Conservation (phyloP, 2,888 invertebrate species). For the Rhamnusium bicolor region DNA sequence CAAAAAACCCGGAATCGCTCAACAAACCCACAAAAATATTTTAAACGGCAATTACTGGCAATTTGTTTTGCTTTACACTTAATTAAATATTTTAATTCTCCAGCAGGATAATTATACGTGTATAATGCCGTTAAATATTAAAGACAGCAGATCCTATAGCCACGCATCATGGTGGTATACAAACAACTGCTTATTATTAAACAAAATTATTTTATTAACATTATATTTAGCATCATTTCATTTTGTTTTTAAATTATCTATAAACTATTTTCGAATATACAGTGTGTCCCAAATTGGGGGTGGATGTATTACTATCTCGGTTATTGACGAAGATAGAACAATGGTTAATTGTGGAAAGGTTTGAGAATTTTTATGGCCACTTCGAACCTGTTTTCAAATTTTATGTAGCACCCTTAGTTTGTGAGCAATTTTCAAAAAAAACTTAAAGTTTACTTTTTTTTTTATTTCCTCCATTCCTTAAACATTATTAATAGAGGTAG, state of each 20-base stretch:
- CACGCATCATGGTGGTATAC: background rate
- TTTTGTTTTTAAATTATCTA: background rate
- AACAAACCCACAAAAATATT: conserved; percentile 50
- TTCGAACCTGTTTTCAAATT: too few species aligned
- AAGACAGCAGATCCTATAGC: background rate
- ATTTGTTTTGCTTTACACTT: conserved; percentile 60
- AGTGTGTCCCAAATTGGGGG: too few species aligned
- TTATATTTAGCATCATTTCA: background rate
- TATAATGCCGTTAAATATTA: conserved; percentile 16
- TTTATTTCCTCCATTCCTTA: too few species aligned
- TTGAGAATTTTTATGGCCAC: too few species aligned
- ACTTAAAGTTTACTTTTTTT: too few species aligned
- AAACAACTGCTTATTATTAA: background rate
- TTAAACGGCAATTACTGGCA: conserved; percentile 58
- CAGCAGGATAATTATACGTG: conserved; percentile 45
- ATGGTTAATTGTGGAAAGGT: too few species aligned
- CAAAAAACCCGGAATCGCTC: conserved; percentile 57
- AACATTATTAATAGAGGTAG: too few species aligned
- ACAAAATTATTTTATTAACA: background rate
- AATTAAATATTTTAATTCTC: conserved; percentile 60
- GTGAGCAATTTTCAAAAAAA: too few species aligned
- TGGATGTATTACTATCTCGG: too few species aligned
- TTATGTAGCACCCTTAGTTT: too few species aligned
- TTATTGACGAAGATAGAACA: too few species aligned
- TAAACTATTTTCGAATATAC: too few species aligned